Conservation (phyloP, 2,113 vertebrate genomes). For the Sakesphorus luctuosus region DNA sequence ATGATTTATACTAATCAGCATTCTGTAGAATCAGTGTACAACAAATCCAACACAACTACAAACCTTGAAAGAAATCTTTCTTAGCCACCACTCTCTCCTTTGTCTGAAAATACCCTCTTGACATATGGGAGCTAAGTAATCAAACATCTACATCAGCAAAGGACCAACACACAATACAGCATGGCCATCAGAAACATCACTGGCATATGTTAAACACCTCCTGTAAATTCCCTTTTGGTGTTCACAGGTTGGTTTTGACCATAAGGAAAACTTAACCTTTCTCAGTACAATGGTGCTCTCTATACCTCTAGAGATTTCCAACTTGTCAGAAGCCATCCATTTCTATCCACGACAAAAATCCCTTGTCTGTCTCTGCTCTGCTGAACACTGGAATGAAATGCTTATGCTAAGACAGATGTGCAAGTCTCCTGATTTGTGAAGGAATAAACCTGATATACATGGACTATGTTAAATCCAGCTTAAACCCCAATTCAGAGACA, state of each 20-base stretch:
- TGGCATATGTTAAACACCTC: background rate
- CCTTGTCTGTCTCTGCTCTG: background rate
- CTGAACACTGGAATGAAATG: background rate
- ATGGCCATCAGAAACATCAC: background rate
- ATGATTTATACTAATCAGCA: conserved; percentile 41
- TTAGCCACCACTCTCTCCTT: background rate
- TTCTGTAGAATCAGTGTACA: background rate
- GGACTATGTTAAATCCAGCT: background rate
- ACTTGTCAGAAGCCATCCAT: background rate
- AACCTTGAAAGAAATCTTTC: background rate
- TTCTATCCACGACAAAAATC: background rate
- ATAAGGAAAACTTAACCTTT: background rate
- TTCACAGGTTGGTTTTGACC: background rate
- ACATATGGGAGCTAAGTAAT: background rate
- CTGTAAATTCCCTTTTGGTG: background rate
- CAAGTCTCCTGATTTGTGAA: background rate
- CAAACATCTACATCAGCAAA: background rate
- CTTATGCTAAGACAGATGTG: background rate
- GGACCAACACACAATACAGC: background rate
- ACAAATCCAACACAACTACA: background rate
- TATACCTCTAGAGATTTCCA: background rate
- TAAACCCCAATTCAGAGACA: background rate
- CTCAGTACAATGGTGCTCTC: background rate
- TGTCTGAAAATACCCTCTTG: background rate
- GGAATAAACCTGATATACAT: background rate